Conservation (phyloP, 2,888 invertebrate genomes). For the Homarus gammarus region DNA sequence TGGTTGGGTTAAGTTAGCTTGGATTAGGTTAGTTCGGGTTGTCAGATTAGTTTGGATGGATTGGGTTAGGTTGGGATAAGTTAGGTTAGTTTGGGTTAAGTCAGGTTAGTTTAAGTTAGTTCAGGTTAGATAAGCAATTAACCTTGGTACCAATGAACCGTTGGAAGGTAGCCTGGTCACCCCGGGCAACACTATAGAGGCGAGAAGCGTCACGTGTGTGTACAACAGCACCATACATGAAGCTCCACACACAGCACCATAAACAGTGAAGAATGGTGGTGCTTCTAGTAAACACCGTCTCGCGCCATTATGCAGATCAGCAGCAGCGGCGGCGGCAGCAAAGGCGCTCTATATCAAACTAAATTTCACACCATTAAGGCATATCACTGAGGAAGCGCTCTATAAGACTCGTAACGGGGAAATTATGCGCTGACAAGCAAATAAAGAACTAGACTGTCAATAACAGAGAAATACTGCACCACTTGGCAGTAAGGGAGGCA, state of each 20-base stretch:
- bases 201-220: not conserved
- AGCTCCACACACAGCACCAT: not conserved
- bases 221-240: not conserved
- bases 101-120: too few species aligned
- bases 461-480: not conserved
- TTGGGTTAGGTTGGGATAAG: too few species aligned
- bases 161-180: not conserved
- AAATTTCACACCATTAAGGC: not conserved
- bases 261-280: not conserved
- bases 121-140: too few species aligned
- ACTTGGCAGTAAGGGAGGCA: not conserved
- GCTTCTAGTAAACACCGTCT: not conserved
- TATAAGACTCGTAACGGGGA: not conserved
- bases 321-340: too few species aligned
- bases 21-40: too few species aligned
- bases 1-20: too few species aligned
- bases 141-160: not conserved
- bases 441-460: not conserved
- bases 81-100: too few species aligned
- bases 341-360: not conserved
- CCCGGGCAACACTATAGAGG: not conserved
- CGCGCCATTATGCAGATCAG: not conserved
- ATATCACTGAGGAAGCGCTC: not conserved
- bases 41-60: too few species aligned
- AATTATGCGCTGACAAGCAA: too few species aligned